These are phyloP conservation scores for Drosophila littoralis DNA, from an alignment of 1,140 invertebrate species.

Conservation along the genomic window DNA sequence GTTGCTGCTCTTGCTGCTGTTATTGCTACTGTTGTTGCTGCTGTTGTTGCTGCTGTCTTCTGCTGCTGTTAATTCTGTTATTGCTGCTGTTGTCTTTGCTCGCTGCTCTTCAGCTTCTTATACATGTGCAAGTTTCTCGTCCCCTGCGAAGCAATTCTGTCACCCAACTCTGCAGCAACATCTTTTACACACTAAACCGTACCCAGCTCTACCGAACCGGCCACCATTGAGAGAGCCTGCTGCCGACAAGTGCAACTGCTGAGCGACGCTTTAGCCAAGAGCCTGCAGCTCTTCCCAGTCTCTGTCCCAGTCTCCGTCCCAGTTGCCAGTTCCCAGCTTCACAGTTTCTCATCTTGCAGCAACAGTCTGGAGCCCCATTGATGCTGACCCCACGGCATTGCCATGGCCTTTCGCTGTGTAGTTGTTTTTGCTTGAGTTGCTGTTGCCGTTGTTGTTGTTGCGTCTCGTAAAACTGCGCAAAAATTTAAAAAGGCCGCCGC, in stretches of 20 bases:
- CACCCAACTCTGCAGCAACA: slow-evolving; percentile 8
- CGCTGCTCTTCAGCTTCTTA: too few species aligned
- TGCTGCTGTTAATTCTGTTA: too few species aligned
- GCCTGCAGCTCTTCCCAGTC: slow-evolving; percentile 19
- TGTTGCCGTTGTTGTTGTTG: slow-evolving; percentile 9
- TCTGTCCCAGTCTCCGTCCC: background rate
- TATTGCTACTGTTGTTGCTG: too few species aligned
- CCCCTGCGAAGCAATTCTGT: too few species aligned
- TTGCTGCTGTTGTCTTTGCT: too few species aligned
- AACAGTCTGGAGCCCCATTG: slow-evolving; percentile 24
- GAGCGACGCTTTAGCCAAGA: slow-evolving; percentile 13
- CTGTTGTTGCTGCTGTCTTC: too few species aligned
- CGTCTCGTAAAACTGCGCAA: slow-evolving; percentile 40
- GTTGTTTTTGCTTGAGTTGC: slow-evolving; percentile 6
- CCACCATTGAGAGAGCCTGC: background rate
- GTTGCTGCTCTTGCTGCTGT: too few species aligned
- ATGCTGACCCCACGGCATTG: slow-evolving; percentile 44
- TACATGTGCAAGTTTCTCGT: too few species aligned
- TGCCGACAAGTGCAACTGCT: slow-evolving; percentile 42
- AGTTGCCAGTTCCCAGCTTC: slow-evolving; percentile 30
- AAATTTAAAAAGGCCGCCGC: slow-evolving; percentile 48
- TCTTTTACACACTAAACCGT: slow-evolving; percentile 18
- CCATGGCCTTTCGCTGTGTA: slow-evolving; percentile 35
- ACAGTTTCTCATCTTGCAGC: slow-evolving; percentile 10
- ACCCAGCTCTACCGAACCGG: slow-evolving; percentile 9